Evolutionary conservation across 2,113 vertebrate species (phyloP).

Genomic region (Aythya baeri): DNA sequence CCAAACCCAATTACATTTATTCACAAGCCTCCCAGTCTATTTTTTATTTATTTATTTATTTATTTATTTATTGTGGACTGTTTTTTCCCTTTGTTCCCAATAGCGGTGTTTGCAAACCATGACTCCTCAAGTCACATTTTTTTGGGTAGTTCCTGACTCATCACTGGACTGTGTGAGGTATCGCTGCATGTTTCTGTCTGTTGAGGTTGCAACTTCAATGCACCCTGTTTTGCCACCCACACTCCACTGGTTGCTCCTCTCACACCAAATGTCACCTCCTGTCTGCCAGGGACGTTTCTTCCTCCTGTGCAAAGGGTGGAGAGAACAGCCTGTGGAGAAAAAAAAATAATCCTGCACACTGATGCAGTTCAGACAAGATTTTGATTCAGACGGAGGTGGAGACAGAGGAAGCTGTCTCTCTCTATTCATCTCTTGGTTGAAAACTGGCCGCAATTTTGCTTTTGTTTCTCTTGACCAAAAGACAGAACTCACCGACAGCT

Average conservation of each 20-base stretch:
- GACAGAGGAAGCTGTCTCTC: background rate
- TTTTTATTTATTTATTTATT: background rate
- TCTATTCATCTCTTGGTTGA: background rate
- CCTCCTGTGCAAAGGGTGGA: background rate
- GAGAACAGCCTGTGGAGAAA: background rate
- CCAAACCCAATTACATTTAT: background rate
- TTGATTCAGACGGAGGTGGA: background rate
- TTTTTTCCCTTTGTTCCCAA: background rate
- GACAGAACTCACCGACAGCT: background rate
- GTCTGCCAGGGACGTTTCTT: background rate
- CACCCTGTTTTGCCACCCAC: background rate
- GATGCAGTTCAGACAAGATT: background rate
- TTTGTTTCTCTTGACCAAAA: background rate
- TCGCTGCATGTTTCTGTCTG: background rate
- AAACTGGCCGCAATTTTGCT: background rate
- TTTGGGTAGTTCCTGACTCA: background rate
- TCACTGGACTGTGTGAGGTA: background rate
- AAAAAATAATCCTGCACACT: background rate
- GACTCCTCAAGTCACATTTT: background rate
- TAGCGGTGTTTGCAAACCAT: background rate
- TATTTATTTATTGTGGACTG: background rate
- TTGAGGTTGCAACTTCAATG: background rate
- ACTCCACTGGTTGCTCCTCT: background rate
- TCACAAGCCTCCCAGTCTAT: background rate
- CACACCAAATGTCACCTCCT: background rate